phyloP scores from a whole-genome alignment of 53 echinoderm and acorn worm species.

The Henricia sp. region DNA sequence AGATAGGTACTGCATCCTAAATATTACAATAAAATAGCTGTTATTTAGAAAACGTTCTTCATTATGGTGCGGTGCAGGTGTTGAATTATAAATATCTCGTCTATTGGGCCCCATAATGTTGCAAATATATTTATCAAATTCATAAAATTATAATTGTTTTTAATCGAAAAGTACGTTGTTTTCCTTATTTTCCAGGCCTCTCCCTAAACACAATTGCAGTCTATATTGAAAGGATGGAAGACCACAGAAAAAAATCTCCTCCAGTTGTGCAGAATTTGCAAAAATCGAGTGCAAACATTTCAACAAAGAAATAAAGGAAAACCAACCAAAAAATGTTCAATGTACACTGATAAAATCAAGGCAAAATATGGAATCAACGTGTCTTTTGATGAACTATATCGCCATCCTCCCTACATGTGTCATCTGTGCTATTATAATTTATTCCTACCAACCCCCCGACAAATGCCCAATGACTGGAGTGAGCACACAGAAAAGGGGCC shows the following conservation, averaged over 20 bases:
- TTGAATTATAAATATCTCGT: not conserved
- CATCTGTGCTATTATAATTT: conserved; percentile 13
- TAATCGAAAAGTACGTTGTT: not conserved
- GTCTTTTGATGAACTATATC: not conserved
- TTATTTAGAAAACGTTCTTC: too few species aligned
- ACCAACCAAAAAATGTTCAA: not conserved
- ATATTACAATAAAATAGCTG: too few species aligned
- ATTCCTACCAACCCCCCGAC: not conserved
- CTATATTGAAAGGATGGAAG: not conserved
- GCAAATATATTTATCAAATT: not conserved
- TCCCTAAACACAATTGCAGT: not conserved
- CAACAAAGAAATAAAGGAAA: not conserved
- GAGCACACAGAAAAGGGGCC: not conserved
- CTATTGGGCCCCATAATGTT: not conserved
- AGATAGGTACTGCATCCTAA: too few species aligned
- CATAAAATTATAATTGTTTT: not conserved
- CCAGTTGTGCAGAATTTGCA: not conserved
- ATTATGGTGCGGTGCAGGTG: not conserved
- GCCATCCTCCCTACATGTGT: not conserved
- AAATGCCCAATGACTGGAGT: not conserved
- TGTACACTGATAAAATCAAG: conserved; percentile 1
- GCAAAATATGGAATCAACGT: not conserved
- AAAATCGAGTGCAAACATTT: not conserved
- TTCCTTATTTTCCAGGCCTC: not conserved
- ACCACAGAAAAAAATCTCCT: not conserved